Conservation (phyloP, 2,797 vertebrate species). For the Hippopotamyrus pictus region DNA sequence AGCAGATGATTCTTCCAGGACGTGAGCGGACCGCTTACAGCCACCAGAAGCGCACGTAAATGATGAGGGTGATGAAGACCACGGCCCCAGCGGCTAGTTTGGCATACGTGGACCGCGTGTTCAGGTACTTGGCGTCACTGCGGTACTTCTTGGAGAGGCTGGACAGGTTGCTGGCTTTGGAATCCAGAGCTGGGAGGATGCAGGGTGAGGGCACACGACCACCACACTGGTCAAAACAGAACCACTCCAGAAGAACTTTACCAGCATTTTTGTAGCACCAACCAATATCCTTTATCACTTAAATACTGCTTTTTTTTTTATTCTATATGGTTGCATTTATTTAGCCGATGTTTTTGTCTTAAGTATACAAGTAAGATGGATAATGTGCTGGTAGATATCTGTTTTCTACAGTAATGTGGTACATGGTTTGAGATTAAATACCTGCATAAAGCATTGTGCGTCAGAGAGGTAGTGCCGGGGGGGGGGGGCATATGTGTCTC, state of each 20-base stretch:
- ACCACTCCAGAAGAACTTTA: not conserved
- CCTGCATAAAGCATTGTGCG: no score
- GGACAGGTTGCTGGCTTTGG: slow-evolving; percentile 85
- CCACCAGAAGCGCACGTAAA: slow-evolving; percentile 93
- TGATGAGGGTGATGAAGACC: slow-evolving; percentile 79
- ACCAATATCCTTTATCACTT: not conserved
- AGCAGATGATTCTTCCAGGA: not conserved
- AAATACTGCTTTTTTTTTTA: not conserved
- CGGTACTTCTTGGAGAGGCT: slow-evolving; percentile 87
- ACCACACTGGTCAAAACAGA: not conserved
- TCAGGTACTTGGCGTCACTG: slow-evolving; percentile 86
- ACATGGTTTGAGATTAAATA: not conserved
- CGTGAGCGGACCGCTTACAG: slow-evolving; percentile 59
- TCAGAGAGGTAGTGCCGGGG: no score
- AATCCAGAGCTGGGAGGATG: slow-evolving; percentile 70
- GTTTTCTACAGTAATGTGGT: not conserved
- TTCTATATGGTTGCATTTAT: not conserved
- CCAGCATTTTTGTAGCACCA: not conserved
- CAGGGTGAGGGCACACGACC: not conserved
- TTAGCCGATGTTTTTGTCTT: not conserved
- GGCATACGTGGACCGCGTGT: slow-evolving; percentile 84
- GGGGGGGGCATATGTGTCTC: no score
- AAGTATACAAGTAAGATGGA: not conserved
- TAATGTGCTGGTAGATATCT: not conserved
- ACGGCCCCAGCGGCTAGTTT: slow-evolving; percentile 80